Percentiles rank a stretch among this genome's conserved stretches.
These are phyloP conservation scores for Macrotis lagotis DNA, from an alignment of 2,113 vertebrate species.

Conservation along the genomic window DNA sequence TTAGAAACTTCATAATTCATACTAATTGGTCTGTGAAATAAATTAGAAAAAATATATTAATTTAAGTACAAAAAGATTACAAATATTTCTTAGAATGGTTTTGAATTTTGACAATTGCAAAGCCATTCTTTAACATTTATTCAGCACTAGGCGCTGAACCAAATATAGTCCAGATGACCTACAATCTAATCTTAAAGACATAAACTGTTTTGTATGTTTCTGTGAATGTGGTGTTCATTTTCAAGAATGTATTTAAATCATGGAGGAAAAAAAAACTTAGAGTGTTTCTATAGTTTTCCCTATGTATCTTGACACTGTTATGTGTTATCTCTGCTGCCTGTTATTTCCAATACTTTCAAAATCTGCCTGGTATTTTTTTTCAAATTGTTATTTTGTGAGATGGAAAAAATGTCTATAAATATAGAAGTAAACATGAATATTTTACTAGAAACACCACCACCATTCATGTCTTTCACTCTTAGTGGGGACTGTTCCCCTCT, in stretches of 20 bases:
- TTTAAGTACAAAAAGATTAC: conserved; percentile 12
- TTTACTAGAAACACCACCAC: background rate
- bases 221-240: conserved; percentile 42
- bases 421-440: conserved; percentile 27
- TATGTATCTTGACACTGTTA: background rate
- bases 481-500: background rate
- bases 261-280: conserved; percentile 40
- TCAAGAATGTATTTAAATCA: conserved; percentile 33
- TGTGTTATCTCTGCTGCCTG: background rate
- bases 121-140: conserved; percentile 65
- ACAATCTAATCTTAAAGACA: conserved; percentile 70
- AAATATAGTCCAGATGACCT: conserved; percentile 61
- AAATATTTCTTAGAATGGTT: conserved; percentile 25
- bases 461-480: background rate
- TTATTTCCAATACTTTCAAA: conserved; percentile 6
- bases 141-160: conserved; percentile 62
- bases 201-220: conserved; percentile 9
- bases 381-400: conserved; percentile 9
- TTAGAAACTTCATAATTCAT: background rate
- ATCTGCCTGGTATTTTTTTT: background rate
- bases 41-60: conserved; percentile 24
- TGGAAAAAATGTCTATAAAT: conserved; percentile 30
- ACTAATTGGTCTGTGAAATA: background rate
- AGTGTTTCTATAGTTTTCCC: conserved; percentile 21
- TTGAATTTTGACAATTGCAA: conserved; percentile 57